phyloP scores from a whole-genome alignment of 1,140 invertebrate genomes.

The Ericerus pela region DNA sequence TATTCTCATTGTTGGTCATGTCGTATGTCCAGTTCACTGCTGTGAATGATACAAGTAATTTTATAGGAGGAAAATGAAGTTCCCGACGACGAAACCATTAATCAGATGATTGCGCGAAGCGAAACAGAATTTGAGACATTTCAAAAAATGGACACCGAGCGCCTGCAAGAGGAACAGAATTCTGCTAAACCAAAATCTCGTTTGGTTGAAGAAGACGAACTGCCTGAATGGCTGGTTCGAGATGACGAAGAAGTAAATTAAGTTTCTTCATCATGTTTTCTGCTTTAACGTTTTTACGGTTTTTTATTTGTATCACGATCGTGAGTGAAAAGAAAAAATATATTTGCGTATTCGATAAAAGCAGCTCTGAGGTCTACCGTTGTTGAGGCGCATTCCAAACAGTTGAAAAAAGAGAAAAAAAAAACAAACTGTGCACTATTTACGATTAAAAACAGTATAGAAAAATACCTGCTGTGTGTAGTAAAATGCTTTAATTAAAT shows the following conservation, averaged over 20 bases:
- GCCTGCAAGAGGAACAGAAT: constrained; percentile 68
- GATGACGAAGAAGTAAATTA: constrained; percentile 86
- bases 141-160: constrained; percentile 83
- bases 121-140: constrained; percentile 92
- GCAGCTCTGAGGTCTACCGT: too few species aligned
- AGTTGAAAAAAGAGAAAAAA: too few species aligned
- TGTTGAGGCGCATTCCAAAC: too few species aligned
- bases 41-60: neutral
- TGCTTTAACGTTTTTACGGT: neutral
- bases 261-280: constrained; percentile 22
- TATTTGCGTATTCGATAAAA: too few species aligned
- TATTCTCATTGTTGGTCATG: neutral
- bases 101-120: constrained; percentile 92
- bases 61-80: constrained; percentile 83
- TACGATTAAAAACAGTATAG: too few species aligned
- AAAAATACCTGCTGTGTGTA: too few species aligned
- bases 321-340: too few species aligned
- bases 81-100: constrained; percentile 96
- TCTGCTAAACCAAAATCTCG: constrained; percentile 59
- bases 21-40: too few species aligned
- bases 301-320: neutral
- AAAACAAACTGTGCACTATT: too few species aligned
- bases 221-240: constrained; percentile 89
- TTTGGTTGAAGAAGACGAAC: constrained; percentile 81
- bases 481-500: too few species aligned